phyloP scores from a whole-genome alignment of 92 coral and sea anemone genomes.

The Actinostola sp. region DNA sequence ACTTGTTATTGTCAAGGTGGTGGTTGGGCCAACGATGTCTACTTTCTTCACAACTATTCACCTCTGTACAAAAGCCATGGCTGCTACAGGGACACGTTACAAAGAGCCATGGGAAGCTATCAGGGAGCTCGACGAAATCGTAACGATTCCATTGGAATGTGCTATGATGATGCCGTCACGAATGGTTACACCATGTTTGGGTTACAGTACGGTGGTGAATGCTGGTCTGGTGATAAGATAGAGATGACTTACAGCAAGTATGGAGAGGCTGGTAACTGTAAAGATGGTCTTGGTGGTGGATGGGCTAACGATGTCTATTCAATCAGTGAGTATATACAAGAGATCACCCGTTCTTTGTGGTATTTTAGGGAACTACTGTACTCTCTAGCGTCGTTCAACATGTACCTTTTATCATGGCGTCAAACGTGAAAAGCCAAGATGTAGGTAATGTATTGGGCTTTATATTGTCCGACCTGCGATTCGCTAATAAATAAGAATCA shows the following conservation, averaged over 20 bases:
- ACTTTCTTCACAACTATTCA: slow-evolving; percentile 26
- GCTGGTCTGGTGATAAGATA: slow-evolving; percentile 17
- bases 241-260: slow-evolving; percentile 26
- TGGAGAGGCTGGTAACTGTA: slow-evolving; percentile 25
- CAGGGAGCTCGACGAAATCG: slow-evolving; percentile 22
- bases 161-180: slow-evolving; percentile 19
- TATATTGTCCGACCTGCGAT: too few species aligned
- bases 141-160: slow-evolving; percentile 25
- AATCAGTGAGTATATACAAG: slow-evolving; percentile 26
- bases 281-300: slow-evolving; percentile 29
- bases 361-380: too few species aligned
- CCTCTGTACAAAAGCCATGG: slow-evolving; percentile 21
- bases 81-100: slow-evolving; percentile 12
- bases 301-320: slow-evolving; percentile 32
- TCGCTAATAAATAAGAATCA: too few species aligned
- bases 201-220: slow-evolving; percentile 18
- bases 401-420: too few species aligned
- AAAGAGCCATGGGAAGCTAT: slow-evolving; percentile 19
- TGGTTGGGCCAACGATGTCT: slow-evolving; percentile 33
- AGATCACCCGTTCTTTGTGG: too few species aligned
- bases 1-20: slow-evolving; percentile 7
- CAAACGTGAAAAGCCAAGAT: too few species aligned
- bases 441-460: too few species aligned
- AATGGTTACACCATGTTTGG: slow-evolving; percentile 24
- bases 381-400: too few species aligned